These are phyloP conservation scores for Astreopora myriophthalma DNA, from an alignment of 64 coral and sea anemone genomes.

Conservation along the genomic window DNA sequence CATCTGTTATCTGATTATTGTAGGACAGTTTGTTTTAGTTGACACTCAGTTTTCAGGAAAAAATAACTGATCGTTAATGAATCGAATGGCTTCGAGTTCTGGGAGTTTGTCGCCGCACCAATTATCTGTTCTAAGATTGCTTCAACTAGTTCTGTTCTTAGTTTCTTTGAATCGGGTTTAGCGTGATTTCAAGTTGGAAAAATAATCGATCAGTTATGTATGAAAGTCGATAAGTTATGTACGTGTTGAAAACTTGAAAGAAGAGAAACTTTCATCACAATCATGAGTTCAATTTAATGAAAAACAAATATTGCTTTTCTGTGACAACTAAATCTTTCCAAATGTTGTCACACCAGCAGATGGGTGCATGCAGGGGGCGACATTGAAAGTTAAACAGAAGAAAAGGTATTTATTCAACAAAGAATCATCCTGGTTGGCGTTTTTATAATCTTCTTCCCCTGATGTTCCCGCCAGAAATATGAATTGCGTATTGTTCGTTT, in stretches of 20 bases:
- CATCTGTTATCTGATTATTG: background rate
- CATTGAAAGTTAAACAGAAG: background rate
- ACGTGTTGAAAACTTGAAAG: background rate
- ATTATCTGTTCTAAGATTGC: no score
- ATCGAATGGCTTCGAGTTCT: background rate
- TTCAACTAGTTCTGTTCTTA: no score
- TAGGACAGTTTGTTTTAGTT: background rate
- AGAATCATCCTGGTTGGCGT: background rate
- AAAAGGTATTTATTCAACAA: background rate
- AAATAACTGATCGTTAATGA: background rate
- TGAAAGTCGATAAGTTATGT: no score
- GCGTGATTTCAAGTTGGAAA: no score
- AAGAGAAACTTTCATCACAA: background rate
- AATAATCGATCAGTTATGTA: no score
- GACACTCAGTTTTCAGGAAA: background rate
- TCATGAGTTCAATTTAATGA: background rate
- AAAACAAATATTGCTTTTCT: conserved; percentile 12
- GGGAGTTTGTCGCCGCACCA: no score
- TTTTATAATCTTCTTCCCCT: background rate
- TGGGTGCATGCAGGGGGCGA: background rate
- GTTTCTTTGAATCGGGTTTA: no score
- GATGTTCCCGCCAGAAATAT: background rate
- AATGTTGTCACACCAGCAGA: conserved; percentile 8
- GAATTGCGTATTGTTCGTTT: background rate
- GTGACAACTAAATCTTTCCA: background rate